Conservation (phyloP, 2,797 vertebrate genomes). For the Eulemur albifrons region DNA sequence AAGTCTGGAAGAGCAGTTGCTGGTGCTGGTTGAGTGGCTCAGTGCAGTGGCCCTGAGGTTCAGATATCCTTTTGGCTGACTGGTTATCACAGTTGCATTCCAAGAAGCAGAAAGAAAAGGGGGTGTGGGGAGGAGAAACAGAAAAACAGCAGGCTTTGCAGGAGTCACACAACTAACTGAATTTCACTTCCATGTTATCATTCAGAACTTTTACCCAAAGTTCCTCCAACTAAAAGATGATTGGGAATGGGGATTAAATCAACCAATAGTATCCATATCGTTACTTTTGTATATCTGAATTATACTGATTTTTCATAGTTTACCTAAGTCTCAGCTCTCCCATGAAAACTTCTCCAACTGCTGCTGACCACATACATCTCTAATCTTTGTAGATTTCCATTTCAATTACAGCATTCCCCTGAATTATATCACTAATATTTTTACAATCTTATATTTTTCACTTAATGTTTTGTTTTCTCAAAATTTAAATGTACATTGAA, state of each 20-base stretch:
- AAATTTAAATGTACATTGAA: neutral
- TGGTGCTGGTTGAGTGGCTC: neutral
- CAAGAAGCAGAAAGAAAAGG: neutral
- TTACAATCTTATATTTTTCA: neutral
- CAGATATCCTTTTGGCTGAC: neutral
- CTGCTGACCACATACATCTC: neutral
- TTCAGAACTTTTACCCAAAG: neutral
- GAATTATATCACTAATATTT: neutral
- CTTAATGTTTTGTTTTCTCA: neutral
- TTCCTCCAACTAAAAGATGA: neutral
- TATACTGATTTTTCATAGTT: neutral
- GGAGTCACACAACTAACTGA: neutral
- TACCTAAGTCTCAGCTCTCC: neutral
- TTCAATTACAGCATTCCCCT: neutral
- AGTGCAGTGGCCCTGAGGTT: neutral
- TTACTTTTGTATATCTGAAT: neutral
- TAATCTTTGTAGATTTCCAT: neutral
- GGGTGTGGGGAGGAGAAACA: fast-evolving
- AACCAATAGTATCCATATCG: neutral
- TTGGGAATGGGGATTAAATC: neutral
- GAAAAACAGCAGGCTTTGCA: neutral
- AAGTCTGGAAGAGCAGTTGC: neutral
- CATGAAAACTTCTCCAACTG: neutral
- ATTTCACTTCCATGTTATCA: neutral
- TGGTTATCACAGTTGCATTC: neutral